These are phyloP conservation scores for Corapipo altera DNA, from an alignment of 2,113 vertebrate genomes.

Conservation along the genomic window DNA sequence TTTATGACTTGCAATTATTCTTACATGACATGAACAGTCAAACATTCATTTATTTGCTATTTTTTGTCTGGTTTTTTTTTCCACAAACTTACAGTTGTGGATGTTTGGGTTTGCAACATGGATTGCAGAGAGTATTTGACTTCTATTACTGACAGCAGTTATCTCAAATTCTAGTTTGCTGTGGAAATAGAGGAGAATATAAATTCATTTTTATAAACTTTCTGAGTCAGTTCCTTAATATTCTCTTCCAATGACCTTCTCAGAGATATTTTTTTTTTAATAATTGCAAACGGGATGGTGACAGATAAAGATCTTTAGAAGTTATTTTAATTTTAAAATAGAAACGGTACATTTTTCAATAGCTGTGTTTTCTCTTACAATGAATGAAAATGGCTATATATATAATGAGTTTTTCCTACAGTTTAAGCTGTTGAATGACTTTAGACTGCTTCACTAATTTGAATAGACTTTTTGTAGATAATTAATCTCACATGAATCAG, in stretches of 20 bases:
- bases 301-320: background rate
- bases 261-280: background rate
- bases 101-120: background rate
- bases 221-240: background rate
- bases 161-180: background rate
- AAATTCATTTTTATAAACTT: background rate
- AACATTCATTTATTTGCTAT: background rate
- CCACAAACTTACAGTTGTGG: background rate
- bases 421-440: background rate
- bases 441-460: background rate
- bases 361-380: background rate
- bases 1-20: background rate
- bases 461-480: background rate
- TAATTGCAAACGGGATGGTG: background rate
- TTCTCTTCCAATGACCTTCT: background rate
- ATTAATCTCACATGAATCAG: background rate
- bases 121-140: background rate
- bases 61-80: background rate
- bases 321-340: background rate
- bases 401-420: background rate
- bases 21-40: background rate
- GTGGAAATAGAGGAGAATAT: background rate
- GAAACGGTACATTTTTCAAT: background rate
- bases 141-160: background rate
- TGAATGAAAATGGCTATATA: background rate